These are phyloP conservation scores for Callocephalon fimbriatum DNA, from an alignment of 2,113 vertebrate species.

Conservation along the genomic window DNA sequence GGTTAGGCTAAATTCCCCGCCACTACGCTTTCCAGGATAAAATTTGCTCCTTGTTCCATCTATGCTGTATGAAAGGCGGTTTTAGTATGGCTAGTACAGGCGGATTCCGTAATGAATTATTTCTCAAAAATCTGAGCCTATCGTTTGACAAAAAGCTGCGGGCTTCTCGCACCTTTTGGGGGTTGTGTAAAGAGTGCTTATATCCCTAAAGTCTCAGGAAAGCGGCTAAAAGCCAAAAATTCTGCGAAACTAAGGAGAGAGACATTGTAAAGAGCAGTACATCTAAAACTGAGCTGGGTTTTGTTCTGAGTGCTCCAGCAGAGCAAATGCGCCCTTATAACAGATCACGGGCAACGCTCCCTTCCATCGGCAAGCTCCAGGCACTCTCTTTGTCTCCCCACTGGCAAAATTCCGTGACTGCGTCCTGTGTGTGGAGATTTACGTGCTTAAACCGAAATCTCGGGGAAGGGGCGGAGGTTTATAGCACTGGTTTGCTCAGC, in stretches of 20 bases:
- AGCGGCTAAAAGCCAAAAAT: background rate
- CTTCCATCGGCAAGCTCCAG: background rate
- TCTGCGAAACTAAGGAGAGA: background rate
- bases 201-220: background rate
- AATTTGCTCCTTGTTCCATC: background rate
- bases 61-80: background rate
- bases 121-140: slow-evolving; percentile 8
- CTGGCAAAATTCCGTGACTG: background rate
- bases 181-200: background rate
- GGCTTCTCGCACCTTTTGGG: background rate
- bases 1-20: background rate
- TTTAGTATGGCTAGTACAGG: background rate
- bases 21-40: background rate
- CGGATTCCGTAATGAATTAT: background rate
- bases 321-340: background rate
- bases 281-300: background rate
- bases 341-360: background rate
- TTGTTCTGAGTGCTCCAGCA: background rate
- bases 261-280: background rate
- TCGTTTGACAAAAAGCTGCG: background rate
- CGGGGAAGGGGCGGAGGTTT: background rate
- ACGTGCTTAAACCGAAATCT: background rate
- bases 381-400: background rate
- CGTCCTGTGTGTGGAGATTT: background rate
- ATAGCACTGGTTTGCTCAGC: background rate